Percentiles rank a stretch among this genome's conserved stretches.
phyloP scores from a whole-genome alignment of 2,797 vertebrate genomes.

The Loris lydekkerianus region DNA sequence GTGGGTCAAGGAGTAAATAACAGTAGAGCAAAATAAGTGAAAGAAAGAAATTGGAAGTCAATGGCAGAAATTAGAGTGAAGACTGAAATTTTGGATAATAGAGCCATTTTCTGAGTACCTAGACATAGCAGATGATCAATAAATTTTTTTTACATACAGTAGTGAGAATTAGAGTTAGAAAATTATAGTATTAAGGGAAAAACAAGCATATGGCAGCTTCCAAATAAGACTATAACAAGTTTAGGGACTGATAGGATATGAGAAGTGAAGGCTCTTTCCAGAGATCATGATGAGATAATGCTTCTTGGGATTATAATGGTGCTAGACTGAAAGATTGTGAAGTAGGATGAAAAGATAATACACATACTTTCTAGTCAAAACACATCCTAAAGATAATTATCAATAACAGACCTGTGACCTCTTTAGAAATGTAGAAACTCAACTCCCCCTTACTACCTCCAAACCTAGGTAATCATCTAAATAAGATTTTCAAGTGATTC shows the following conservation, averaged over 20 bases:
- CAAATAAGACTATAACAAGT: neutral
- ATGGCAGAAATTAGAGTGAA: neutral
- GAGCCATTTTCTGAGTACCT: neutral
- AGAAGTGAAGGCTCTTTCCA: neutral
- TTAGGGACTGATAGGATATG: neutral
- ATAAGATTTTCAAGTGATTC: neutral
- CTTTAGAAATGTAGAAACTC: neutral
- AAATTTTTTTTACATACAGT: neutral
- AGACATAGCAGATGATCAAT: neutral
- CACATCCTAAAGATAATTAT: neutral
- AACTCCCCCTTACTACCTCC: accelerated
- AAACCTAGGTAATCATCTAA: neutral
- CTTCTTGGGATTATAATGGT: neutral
- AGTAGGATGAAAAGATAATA: neutral
- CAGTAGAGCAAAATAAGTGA: neutral
- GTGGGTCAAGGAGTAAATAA: neutral
- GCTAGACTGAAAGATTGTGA: neutral
- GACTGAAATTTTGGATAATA: neutral
- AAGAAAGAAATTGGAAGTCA: neutral
- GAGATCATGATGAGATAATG: neutral
- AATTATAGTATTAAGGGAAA: neutral
- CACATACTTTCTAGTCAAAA: neutral
- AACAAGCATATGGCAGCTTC: neutral
- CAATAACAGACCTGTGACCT: too few relatives aligned
- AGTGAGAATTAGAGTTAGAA: neutral